Evolutionary conservation across 2,113 vertebrate genomes (phyloP), one percentile per base, ranked within the genome.

Genomic region (Tetrax tetrax): DNA sequence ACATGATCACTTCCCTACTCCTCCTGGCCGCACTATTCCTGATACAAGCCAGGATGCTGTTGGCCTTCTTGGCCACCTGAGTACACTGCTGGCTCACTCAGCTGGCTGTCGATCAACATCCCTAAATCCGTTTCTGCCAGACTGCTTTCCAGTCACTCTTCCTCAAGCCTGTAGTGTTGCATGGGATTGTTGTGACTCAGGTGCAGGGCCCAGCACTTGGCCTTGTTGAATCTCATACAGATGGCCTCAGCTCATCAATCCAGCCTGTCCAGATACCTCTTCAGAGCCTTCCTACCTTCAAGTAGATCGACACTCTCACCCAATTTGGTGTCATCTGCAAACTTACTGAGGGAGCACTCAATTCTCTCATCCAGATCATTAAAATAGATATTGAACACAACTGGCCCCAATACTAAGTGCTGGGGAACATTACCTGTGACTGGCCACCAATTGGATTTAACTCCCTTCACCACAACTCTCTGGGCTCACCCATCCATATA

Each of bases 401-500:
- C 41, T 43, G 41, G 41, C 41, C 41, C 41, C 33, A 54, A 0
- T 12, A n/a, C 12, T n/a, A 37, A 83, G 37, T 6, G 12, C 23
- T 43, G 45, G 24, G 24, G 11, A 61, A 43, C 24, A 61, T 31
- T 31, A 15, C 12, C n/a, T 27, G 56, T 41, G 45, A 35, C 28
- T 2, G 1, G 28, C 12, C 4, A 2, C 22, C 23, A 51, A 33
- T 12, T 64, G 23, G 12, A n/a, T 51, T 51, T 21, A 41, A 29
- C 4, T 61, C 37, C 24, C 18, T 51, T 83, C 37, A 24, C 47
- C 20, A 61, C 19, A 10, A 41, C 20, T 29, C 31, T 18, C 14
- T 53, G 20, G 20, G 12, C 3, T 8, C 0, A 0, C 9, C 25
- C 20, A 18, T 12, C 12, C 31, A 63, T 21, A 5, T 27, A 45